Evolutionary conservation across 92 coral and sea anemone species (phyloP).

Genomic region (Chrysogorgia sp.): DNA sequence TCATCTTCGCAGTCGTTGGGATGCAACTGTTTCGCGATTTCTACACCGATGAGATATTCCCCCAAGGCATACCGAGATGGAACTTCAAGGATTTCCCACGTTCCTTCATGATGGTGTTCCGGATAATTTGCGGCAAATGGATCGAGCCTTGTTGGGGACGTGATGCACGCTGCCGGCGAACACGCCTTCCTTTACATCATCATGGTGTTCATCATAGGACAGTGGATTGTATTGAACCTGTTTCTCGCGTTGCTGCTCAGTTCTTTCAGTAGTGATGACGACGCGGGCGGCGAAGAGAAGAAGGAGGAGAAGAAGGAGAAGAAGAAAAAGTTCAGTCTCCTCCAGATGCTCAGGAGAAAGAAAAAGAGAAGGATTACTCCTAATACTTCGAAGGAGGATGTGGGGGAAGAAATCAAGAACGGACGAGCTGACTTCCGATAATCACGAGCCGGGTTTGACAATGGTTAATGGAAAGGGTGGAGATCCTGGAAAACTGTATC

Average conservation of each 20-base stretch:
- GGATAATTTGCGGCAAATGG: constrained; percentile 98
- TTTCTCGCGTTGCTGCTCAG: constrained; percentile 96
- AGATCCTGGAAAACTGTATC: constrained; percentile 51
- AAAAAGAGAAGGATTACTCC: constrained; percentile 47
- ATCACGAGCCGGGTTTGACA: constrained; percentile 66
- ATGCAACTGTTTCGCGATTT: constrained; percentile 79
- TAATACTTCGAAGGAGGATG: constrained; percentile 59
- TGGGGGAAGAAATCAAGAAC: constrained; percentile 68
- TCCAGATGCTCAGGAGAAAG: constrained; percentile 8
- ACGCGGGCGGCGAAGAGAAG: constrained; percentile 53
- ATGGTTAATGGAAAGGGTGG: constrained; percentile 62
- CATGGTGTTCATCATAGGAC: constrained; percentile 92
- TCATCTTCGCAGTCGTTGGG: constrained; percentile 98
- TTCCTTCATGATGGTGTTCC: constrained; percentile 96
- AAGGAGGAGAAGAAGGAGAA: constrained; percentile 76
- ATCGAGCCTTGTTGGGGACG: constrained; percentile 97
- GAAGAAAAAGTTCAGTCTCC: constrained; percentile 54
- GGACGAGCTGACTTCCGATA: constrained; percentile 67
- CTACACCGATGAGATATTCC: constrained; percentile 51
- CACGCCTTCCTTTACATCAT: constrained; percentile 77
- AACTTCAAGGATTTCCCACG: constrained; percentile 85
- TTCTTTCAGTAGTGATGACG: constrained; percentile 90
- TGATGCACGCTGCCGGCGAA: constrained; percentile 71
- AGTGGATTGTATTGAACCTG: constrained; percentile 89
- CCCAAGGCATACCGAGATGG: constrained; percentile 71